Conservation (phyloP, 2,113 vertebrate genomes). For the Struthio camelus region DNA sequence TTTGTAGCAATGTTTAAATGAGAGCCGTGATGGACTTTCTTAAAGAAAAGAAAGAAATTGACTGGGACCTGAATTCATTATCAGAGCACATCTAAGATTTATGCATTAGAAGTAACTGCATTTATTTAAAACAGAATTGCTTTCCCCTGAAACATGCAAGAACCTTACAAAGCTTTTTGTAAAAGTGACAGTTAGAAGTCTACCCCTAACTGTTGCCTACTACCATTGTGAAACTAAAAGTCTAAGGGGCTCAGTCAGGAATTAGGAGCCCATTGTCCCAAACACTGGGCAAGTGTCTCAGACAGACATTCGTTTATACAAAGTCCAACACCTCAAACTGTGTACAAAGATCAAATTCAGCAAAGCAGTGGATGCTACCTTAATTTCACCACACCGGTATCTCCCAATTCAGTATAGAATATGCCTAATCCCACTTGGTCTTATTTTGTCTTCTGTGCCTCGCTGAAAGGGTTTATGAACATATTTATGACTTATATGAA, state of each 20-base stretch:
- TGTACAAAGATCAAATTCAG: not conserved
- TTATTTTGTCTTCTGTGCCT: not conserved
- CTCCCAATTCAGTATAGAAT: not conserved
- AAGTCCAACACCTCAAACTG: not conserved
- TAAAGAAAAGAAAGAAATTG: slow-evolving; percentile 1
- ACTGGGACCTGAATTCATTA: not conserved
- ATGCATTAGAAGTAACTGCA: not conserved
- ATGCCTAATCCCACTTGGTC: not conserved
- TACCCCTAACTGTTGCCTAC: not conserved
- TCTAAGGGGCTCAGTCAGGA: not conserved
- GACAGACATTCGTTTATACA: not conserved
- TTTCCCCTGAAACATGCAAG: not conserved
- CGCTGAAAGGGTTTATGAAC: not conserved
- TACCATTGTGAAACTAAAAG: not conserved
- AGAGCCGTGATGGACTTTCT: not conserved
- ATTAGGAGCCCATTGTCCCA: not conserved
- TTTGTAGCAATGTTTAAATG: slow-evolving; percentile 22
- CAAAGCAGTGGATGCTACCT: not conserved
- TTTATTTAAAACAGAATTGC: not conserved
- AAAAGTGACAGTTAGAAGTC: not conserved
- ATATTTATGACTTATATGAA: not conserved
- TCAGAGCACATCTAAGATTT: not conserved
- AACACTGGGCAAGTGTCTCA: not conserved
- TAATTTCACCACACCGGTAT: too few relatives aligned
- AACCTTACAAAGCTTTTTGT: not conserved